Conservation (phyloP, 2,113 vertebrate genomes). For the Austrofundulus limnaeus region DNA sequence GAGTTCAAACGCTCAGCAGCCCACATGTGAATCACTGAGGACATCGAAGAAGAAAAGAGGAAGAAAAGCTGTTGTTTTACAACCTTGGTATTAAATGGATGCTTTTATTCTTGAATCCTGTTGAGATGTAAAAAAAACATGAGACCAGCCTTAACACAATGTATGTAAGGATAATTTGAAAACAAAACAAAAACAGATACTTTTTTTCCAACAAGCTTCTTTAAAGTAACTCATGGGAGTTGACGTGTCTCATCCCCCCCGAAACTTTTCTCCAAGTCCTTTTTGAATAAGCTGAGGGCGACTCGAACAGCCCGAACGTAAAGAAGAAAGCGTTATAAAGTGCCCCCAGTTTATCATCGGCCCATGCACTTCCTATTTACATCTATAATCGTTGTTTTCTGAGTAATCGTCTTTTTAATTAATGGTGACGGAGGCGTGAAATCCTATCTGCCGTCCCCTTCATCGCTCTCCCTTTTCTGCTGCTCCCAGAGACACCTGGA, state of each 20-base stretch:
- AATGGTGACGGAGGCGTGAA: slow-evolving; percentile 57
- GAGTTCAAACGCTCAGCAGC: background rate
- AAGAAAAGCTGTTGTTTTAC: background rate
- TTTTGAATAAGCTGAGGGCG: slow-evolving; percentile 18
- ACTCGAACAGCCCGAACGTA: background rate
- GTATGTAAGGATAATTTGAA: slow-evolving; percentile 16
- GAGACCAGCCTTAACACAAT: background rate
- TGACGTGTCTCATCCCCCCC: slow-evolving; percentile 24
- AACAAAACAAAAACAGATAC: background rate
- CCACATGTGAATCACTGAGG: slow-evolving; percentile 16
- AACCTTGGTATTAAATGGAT: background rate
- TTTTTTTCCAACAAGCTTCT: background rate
- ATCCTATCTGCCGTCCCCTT: slow-evolving; percentile 23
- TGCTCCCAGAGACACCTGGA: slow-evolving; percentile 55
- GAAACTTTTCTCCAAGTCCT: slow-evolving; percentile 24
- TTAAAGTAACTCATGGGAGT: background rate
- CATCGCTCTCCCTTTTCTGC: slow-evolving; percentile 9
- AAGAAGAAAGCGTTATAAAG: slow-evolving; percentile 30
- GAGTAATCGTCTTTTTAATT: slow-evolving; percentile 69
- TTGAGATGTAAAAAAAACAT: background rate
- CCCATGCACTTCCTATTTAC: slow-evolving; percentile 48
- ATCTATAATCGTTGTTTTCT: slow-evolving; percentile 59
- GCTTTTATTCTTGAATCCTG: background rate
- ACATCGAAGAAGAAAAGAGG: background rate
- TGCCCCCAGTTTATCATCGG: slow-evolving; percentile 41